Percentiles rank a stretch among this genome's conserved stretches.
Evolutionary conservation across 2,797 vertebrate genomes (phyloP).

Genomic region (Spinibarbus caldwelli): DNA sequence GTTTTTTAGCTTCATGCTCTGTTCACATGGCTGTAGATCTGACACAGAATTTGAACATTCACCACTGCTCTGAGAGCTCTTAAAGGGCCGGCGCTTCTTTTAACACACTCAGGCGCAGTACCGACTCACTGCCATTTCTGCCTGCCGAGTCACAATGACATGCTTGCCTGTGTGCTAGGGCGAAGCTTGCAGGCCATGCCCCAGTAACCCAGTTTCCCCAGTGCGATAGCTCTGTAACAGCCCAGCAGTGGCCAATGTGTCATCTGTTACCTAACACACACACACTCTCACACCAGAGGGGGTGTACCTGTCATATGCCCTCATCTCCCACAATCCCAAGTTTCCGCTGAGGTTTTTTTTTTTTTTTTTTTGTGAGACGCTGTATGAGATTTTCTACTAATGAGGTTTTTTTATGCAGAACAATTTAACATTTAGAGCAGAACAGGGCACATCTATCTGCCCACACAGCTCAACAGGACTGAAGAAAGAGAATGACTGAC

Average conservation of each 20-base stretch:
- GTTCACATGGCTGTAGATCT: constrained; percentile 9
- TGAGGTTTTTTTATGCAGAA: constrained; percentile 29
- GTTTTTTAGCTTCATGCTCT: constrained; percentile 30
- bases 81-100: constrained; percentile 74
- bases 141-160: constrained; percentile 81
- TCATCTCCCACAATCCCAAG: constrained; percentile 11
- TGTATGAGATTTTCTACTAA: constrained; percentile 1
- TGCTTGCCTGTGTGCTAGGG: constrained; percentile 77
- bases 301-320: constrained; percentile 30
- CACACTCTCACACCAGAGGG: constrained; percentile 48
- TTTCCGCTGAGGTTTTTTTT: constrained; percentile 1
- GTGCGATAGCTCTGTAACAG: constrained; percentile 78
- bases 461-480: constrained; percentile 20
- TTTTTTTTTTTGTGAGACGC: constrained; percentile 8
- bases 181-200: constrained; percentile 83
- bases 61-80: constrained; percentile 56
- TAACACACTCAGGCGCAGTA: constrained; percentile 41
- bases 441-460: background rate
- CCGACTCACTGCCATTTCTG: constrained; percentile 75
- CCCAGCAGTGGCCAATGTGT: constrained; percentile 72
- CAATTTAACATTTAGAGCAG: constrained; percentile 13
- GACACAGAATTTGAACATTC: constrained; percentile 12
- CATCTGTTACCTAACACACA: constrained; percentile 78
- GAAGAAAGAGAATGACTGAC: background rate
- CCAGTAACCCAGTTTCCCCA: constrained; percentile 85